These are phyloP conservation scores for Carcina quercana DNA, from an alignment of 2,888 invertebrate species.

Conservation along the genomic window DNA sequence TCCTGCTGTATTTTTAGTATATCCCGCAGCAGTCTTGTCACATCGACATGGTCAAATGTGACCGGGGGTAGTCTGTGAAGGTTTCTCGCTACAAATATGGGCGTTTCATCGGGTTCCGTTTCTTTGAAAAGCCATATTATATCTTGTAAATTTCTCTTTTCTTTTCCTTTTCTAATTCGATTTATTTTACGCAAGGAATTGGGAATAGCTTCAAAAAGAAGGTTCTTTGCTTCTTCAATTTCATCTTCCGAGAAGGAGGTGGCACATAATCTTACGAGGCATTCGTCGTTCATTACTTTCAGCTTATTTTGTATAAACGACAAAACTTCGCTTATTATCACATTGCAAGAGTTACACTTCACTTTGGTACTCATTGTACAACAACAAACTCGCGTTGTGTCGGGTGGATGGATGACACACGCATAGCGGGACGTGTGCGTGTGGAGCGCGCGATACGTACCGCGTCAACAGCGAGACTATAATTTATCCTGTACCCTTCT, in stretches of 20 bases:
- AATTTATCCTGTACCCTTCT: too few species aligned
- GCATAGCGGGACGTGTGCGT: too few species aligned
- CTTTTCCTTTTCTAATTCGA: slow-evolving; percentile 10
- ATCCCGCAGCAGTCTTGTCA: slow-evolving; percentile 12
- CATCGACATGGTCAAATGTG: slow-evolving; percentile 11
- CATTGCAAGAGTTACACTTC: slow-evolving; percentile 8
- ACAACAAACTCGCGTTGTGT: too few species aligned
- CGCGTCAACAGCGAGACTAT: too few species aligned
- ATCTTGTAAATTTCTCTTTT: slow-evolving; percentile 8
- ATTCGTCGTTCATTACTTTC: slow-evolving; percentile 15
- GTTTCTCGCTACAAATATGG: slow-evolving; percentile 12
- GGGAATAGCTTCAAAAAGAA: slow-evolving; percentile 13
- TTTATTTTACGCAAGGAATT: slow-evolving; percentile 1
- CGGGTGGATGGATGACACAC: too few species aligned
- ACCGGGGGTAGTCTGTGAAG: slow-evolving; percentile 11
- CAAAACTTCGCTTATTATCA: slow-evolving; percentile 8
- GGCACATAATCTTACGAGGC: slow-evolving; percentile 12
- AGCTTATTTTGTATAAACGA: slow-evolving; percentile 16
- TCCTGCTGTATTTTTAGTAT: not conserved
- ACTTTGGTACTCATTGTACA: slow-evolving; percentile 1
- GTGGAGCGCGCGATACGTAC: too few species aligned
- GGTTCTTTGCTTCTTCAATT: slow-evolving; percentile 13
- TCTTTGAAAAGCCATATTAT: slow-evolving; percentile 11
- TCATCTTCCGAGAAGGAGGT: slow-evolving; percentile 13
- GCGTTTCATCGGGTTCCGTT: slow-evolving; percentile 5